These are phyloP conservation scores for Bungarus multicinctus DNA, from an alignment of 2,113 vertebrate genomes.

Conservation along the genomic window DNA sequence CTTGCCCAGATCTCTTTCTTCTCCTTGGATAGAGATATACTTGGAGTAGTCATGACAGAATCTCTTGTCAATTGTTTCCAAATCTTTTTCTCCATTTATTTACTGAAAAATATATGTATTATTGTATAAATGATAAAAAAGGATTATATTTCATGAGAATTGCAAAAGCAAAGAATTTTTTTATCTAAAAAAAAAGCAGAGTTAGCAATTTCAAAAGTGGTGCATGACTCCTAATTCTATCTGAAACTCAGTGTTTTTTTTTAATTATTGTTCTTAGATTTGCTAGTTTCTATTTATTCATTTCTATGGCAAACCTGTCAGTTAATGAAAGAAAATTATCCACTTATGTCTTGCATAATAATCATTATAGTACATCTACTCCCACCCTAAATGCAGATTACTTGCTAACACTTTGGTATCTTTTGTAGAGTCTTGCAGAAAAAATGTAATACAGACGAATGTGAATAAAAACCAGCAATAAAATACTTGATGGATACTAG, in stretches of 20 bases:
- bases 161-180: background rate
- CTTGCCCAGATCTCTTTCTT: background rate
- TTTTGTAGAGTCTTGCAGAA: background rate
- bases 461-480: background rate
- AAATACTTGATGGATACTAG: background rate
- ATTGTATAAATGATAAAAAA: background rate
- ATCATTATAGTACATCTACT: constrained; percentile 20
- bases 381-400: constrained; percentile 10
- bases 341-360: constrained; percentile 24
- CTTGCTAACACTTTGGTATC: background rate
- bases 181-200: background rate
- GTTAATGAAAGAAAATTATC: constrained; percentile 42
- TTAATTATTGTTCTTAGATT: constrained; percentile 39
- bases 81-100: background rate
- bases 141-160: background rate
- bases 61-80: background rate
- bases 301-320: constrained; percentile 43
- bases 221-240: constrained; percentile 29
- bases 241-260: constrained; percentile 25
- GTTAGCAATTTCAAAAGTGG: constrained; percentile 4
- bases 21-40: background rate
- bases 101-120: background rate
- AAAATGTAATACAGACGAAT: background rate
- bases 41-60: background rate
- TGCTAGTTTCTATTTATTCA: constrained; percentile 32